Conservation (phyloP, 1,140 invertebrate species). For the Euschistus heros region DNA sequence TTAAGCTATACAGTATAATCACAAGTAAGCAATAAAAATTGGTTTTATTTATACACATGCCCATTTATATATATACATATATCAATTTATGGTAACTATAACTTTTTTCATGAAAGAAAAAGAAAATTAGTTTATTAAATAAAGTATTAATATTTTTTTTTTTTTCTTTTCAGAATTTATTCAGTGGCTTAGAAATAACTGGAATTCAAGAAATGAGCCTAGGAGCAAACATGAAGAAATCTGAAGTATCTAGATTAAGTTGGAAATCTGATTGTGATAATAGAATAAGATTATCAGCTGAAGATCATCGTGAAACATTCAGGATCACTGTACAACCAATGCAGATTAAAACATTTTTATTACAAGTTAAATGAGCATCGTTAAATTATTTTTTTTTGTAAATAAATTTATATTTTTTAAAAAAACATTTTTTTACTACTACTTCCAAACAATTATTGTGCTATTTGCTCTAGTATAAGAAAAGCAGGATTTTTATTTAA, state of each 20-base stretch:
- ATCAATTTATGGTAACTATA: neutral
- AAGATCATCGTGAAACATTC: neutral
- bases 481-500: too few relatives aligned
- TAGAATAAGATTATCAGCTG: neutral
- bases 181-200: neutral
- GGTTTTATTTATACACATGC: neutral
- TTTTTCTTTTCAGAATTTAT: conserved; percentile 8
- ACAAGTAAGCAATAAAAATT: neutral
- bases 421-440: too few relatives aligned
- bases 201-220: conserved; percentile 17
- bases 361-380: neutral
- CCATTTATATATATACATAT: neutral
- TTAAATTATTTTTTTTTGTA: too few relatives aligned
- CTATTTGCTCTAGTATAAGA: too few relatives aligned
- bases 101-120: neutral
- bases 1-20: neutral
- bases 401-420: too few relatives aligned
- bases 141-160: too few relatives aligned
- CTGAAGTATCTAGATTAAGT: neutral
- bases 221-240: conserved; percentile 8
- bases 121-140: neutral
- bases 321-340: neutral
- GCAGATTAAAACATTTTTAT: conserved; percentile 6
- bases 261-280: conserved; percentile 10
- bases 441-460: too few relatives aligned